Percentiles rank a stretch among this genome's conserved stretches.
phyloP scores from a whole-genome alignment of 2,888 invertebrate species.

The Cephus rjabovi region DNA sequence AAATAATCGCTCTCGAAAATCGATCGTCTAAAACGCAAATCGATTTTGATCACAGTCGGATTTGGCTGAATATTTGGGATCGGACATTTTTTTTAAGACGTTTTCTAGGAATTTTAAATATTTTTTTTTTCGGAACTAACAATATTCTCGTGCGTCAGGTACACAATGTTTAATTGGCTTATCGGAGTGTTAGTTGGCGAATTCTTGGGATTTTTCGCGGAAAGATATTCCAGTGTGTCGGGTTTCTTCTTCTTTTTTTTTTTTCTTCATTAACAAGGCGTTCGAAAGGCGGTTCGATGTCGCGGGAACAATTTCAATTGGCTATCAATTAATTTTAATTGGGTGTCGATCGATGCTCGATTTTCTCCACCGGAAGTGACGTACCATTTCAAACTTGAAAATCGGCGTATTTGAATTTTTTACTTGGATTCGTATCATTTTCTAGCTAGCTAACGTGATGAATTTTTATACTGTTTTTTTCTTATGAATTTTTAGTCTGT shows the following conservation, averaged over 20 bases:
- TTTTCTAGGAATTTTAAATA: neutral
- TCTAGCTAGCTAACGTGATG: neutral
- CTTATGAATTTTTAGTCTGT: no score
- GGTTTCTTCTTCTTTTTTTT: neutral
- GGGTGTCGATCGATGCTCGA: neutral
- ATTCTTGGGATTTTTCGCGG: neutral
- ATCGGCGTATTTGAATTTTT: neutral
- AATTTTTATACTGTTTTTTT: no score
- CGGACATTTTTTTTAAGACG: neutral
- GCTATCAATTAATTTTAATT: conserved; percentile 8
- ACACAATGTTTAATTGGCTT: neutral
- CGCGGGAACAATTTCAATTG: neutral
- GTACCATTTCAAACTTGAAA: neutral
- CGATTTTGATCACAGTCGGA: neutral
- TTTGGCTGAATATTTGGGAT: neutral
- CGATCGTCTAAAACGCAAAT: neutral
- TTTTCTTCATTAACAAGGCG: neutral
- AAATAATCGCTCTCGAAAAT: conserved; percentile 11
- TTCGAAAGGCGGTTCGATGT: neutral
- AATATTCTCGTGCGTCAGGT: neutral
- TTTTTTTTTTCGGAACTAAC: neutral
- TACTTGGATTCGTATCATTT: neutral
- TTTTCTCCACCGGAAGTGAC: neutral
- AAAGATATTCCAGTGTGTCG: neutral
- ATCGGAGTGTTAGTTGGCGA: neutral